These are phyloP conservation scores for Leptodactylus fuscus DNA, from an alignment of 2,113 vertebrate genomes.

Conservation along the genomic window DNA sequence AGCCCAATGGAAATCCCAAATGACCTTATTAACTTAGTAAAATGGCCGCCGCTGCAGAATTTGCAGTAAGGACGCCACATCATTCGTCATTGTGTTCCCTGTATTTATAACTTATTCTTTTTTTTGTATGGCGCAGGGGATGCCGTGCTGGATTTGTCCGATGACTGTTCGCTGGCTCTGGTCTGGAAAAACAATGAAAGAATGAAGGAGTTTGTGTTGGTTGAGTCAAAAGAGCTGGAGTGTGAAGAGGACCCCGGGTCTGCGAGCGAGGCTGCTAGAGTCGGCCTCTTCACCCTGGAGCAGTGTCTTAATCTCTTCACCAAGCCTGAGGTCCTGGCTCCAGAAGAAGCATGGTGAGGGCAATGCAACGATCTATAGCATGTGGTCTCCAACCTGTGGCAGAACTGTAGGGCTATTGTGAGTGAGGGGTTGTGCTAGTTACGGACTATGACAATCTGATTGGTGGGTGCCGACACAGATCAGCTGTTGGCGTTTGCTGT, in stretches of 20 bases:
- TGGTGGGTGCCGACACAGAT: too few relatives aligned
- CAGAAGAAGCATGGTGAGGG: constrained; percentile 94
- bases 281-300: constrained; percentile 95
- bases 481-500: too few relatives aligned
- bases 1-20: too few relatives aligned
- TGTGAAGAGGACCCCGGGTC: constrained; percentile 91
- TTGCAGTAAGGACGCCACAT: too few relatives aligned
- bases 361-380: background rate
- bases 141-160: constrained; percentile 78
- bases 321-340: constrained; percentile 94
- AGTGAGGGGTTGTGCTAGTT: too few relatives aligned
- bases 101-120: background rate
- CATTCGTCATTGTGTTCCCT: background rate
- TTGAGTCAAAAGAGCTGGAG: constrained; percentile 95
- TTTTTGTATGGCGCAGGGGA: constrained; percentile 77
- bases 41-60: too few relatives aligned
- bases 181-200: constrained; percentile 98
- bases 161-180: constrained; percentile 86
- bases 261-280: constrained; percentile 89
- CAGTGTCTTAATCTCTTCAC: constrained; percentile 99
- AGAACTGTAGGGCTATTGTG: too few relatives aligned
- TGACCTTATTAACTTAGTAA: background rate
- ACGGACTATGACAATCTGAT: too few relatives aligned
- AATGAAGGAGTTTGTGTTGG: constrained; percentile 91
- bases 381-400: background rate